Evolutionary conservation across 2,113 vertebrate genomes (phyloP).

Genomic region (Eleginops maclovinus): DNA sequence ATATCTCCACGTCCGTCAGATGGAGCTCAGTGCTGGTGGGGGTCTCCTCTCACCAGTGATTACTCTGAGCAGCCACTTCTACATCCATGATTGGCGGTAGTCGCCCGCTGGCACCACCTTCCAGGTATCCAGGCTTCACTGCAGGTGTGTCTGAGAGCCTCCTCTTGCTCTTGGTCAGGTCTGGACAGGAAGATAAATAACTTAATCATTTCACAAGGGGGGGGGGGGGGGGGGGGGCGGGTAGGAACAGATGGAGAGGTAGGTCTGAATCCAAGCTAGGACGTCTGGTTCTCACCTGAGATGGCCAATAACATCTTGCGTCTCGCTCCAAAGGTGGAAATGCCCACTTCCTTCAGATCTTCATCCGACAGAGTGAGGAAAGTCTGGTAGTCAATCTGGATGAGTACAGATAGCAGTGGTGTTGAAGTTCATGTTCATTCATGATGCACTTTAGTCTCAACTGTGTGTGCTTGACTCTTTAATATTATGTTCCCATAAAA

Average conservation of each 20-base stretch:
- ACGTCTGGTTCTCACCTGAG: constrained; percentile 72
- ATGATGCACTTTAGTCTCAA: background rate
- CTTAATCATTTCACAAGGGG: background rate
- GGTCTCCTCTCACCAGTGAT: constrained; percentile 76
- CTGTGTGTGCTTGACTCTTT: background rate
- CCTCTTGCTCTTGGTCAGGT: constrained; percentile 81
- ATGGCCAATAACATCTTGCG: constrained; percentile 87
- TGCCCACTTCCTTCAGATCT: constrained; percentile 86
- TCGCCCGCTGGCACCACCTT: constrained; percentile 85
- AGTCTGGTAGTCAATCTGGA: constrained; percentile 86
- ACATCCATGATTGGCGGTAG: constrained; percentile 82
- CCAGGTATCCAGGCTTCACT: constrained; percentile 82
- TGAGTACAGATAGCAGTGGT: constrained; percentile 3
- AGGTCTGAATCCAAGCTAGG: background rate
- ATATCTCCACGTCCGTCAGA: background rate
- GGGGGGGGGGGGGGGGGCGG: no score
- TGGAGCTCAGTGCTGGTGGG: background rate
- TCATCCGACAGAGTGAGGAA: constrained; percentile 87
- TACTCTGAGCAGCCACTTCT: constrained; percentile 75
- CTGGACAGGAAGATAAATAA: constrained; percentile 58
- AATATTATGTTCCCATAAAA: no score
- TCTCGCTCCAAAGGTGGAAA: constrained; percentile 85
- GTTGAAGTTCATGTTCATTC: constrained; percentile 21
- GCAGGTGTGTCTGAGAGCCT: constrained; percentile 75
- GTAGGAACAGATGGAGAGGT: background rate